Percentiles rank a stretch among this genome's conserved stretches.
phyloP scores from a whole-genome alignment of 2,113 vertebrate genomes.

The Notarius lentiginosus region DNA sequence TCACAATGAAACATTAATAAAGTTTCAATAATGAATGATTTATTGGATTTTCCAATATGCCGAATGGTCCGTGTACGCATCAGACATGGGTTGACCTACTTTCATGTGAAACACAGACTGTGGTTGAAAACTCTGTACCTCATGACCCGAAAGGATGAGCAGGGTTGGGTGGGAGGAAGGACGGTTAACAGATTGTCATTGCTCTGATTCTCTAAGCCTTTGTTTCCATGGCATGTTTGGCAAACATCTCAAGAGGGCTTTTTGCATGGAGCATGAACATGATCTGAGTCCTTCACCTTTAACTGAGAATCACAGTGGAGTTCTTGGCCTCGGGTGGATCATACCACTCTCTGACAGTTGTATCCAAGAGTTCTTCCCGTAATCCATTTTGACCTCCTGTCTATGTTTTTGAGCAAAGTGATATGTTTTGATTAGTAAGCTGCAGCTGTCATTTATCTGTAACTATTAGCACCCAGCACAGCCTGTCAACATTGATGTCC shows the following conservation, averaged over 20 bases:
- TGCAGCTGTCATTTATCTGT: slow-evolving; percentile 27
- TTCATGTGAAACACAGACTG: not conserved
- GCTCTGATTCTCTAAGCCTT: slow-evolving; percentile 19
- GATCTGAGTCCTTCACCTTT: slow-evolving; percentile 25
- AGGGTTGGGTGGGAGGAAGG: too few relatives aligned
- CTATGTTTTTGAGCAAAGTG: not conserved
- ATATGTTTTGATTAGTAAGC: slow-evolving; percentile 29
- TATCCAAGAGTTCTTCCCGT: not conserved
- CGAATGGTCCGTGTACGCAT: not conserved
- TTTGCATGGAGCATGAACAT: slow-evolving; percentile 37
- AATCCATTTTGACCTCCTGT: slow-evolving; percentile 25
- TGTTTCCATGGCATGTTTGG: slow-evolving; percentile 41
- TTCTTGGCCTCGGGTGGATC: not conserved
- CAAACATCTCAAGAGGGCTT: slow-evolving; percentile 36
- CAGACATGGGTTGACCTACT: slow-evolving; percentile 11
- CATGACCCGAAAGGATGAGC: not conserved
- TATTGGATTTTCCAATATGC: slow-evolving; percentile 6
- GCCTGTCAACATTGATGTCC: slow-evolving; percentile 19
- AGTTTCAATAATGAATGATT: slow-evolving; percentile 17
- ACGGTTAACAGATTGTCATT: slow-evolving; percentile 12
- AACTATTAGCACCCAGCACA: slow-evolving; percentile 37
- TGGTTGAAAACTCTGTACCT: not conserved
- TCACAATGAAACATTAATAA: not conserved
- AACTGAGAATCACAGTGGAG: not conserved
- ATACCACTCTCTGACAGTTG: not conserved